Conservation (phyloP, 2,797 vertebrate species). For the Ctenosaura bakeri region DNA sequence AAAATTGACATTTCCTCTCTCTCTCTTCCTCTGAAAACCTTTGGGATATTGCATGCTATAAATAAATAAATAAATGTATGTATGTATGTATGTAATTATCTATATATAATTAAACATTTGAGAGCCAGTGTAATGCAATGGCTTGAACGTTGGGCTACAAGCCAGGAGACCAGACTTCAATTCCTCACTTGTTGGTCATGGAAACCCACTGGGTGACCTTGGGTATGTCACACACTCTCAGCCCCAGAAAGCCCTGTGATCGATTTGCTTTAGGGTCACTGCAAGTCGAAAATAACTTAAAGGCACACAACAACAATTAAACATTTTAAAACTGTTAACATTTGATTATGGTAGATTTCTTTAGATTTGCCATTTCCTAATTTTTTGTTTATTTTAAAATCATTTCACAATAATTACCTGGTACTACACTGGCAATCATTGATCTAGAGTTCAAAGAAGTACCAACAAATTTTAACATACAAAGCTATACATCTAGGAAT, state of each 20-base stretch:
- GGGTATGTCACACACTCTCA: no score
- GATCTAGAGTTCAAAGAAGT: slow-evolving; percentile 77
- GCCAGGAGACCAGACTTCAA: no score
- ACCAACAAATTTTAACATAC: slow-evolving; percentile 66
- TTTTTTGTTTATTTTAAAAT: slow-evolving; percentile 80
- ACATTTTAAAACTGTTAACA: neutral
- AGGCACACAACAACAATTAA: neutral
- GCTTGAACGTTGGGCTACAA: no score
- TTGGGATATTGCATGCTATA: neutral
- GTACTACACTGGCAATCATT: slow-evolving; percentile 73
- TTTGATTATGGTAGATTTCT: slow-evolving; percentile 44
- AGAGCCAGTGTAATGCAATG: no score
- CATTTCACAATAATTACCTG: slow-evolving; percentile 75
- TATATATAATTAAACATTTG: neutral
- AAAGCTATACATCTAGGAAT: neutral
- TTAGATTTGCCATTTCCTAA: slow-evolving; percentile 61
- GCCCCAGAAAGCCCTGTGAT: no score
- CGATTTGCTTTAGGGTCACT: no score
- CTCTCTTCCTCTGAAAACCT: neutral
- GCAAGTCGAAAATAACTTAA: no score
- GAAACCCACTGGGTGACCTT: no score
- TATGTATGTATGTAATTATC: no score
- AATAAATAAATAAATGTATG: neutral
- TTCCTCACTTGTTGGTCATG: no score
- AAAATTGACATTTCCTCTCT: neutral